Evolutionary conservation across 2,888 invertebrate species (phyloP), one percentile per base, ranked within the genome.

Genomic region (Amphiduros pacificus): DNA sequence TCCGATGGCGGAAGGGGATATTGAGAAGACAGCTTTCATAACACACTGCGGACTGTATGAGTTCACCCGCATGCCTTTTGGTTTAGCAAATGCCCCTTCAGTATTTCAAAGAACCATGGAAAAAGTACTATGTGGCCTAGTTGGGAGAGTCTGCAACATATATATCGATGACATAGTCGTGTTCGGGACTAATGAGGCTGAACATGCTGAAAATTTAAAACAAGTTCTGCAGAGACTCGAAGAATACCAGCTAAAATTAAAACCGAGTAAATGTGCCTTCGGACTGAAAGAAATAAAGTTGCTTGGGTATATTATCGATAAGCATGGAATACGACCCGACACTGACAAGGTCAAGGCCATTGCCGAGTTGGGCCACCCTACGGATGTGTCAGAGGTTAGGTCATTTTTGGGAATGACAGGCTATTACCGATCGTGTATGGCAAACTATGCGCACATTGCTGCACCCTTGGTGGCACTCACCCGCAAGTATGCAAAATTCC

Each of bases 231-330:
- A n/a, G 9, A 29, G 49, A 31, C 28, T 68, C 20, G 6, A 9
- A 2, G 9, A 49, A 29, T 29, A 40, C 1, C 63, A 26, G 26
- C 17, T 51, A 9, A 51, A 51, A 27, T 24, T 51, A 26, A 51
- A 51, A 27, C 51, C 51, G 2, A 22, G 22, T 6, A 51, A 51
- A 24, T 51, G 51, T 26, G 17, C 24, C 4, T 26, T 51, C 6
- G 20, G 20, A 17, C 4, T 17, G 6, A 24, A 51, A 51, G 51
- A 54, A 27, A 22, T 36, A 6, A 24, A 31, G 28, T 54, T 40
- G 17, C 44, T 69, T n/a, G 69, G 70, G 4, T 65, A 68, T 55
- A 57, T 62, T 11, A 53, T 71, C 20, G 40, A 41, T 31, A 26
- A 4, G 27, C 29, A 65, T 2, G 64, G 65, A 11, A 61, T 71